Percentiles rank a stretch among this genome's conserved stretches.
These are phyloP conservation scores for Aromia moschata DNA, from an alignment of 2,888 invertebrate species.

Conservation along the genomic window DNA sequence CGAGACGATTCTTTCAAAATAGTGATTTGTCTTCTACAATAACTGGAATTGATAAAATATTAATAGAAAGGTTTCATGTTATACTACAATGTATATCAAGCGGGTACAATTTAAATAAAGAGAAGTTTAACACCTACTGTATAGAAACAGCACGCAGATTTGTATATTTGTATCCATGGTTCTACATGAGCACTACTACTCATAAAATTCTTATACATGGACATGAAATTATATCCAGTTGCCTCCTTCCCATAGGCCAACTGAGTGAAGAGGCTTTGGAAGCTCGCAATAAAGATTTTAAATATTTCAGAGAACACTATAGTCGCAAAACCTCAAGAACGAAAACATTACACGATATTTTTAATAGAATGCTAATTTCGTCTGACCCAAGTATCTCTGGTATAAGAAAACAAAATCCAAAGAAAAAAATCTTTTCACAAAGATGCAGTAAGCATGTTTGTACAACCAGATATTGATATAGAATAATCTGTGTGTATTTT, in stretches of 20 bases:
- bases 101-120: conserved; percentile 19
- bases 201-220: conserved; percentile 38
- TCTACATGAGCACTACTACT: conserved; percentile 27
- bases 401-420: conserved; percentile 8
- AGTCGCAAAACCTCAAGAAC: conserved; percentile 12
- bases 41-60: conserved; percentile 18
- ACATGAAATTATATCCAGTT: conserved; percentile 24
- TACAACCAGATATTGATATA: no score
- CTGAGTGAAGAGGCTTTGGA: conserved; percentile 40
- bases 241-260: conserved; percentile 29
- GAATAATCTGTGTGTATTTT: no score
- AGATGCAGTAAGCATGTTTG: not conserved
- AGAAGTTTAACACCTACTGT: conserved; percentile 27
- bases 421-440: conserved; percentile 2
- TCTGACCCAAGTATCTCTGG: conserved; percentile 27
- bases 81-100: conserved; percentile 29
- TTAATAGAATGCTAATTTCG: conserved; percentile 23
- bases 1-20: conserved; percentile 9
- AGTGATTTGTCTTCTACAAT: conserved; percentile 16
- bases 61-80: conserved; percentile 25
- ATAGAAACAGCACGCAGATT: conserved; percentile 23
- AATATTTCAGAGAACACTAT: conserved; percentile 12
- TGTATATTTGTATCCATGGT: conserved; percentile 34
- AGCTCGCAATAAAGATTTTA: conserved; percentile 31
- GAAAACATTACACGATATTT: conserved; percentile 16